A percentile compares a stretch with the other conserved stretches of the same genome.
Evolutionary conservation across 2,113 vertebrate genomes (phyloP).

Genomic region (Haemorhous mexicanus): DNA sequence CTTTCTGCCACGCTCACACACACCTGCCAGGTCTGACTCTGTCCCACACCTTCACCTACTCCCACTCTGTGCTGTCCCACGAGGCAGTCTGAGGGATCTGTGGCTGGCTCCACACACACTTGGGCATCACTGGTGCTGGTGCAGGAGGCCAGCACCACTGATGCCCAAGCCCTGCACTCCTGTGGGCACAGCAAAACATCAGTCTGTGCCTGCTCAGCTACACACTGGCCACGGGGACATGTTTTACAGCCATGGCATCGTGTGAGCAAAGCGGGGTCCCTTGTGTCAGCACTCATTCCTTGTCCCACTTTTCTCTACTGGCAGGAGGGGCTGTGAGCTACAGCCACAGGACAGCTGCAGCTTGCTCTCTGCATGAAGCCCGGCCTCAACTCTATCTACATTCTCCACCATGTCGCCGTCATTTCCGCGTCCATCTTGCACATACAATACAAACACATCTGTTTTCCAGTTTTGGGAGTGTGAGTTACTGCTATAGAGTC

Average conservation of each 20-base stretch:
- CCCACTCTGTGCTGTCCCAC: rapidly evolving
- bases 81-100: rapidly evolving
- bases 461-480: not conserved
- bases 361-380: not conserved
- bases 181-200: not conserved
- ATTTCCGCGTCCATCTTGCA: not conserved
- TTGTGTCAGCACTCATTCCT: not conserved
- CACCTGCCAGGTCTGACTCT: not conserved
- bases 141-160: not conserved
- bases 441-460: no score
- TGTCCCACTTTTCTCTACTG: rapidly evolving
- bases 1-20: not conserved
- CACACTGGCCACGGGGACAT: rapidly evolving
- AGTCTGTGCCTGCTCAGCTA: not conserved
- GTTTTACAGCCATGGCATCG: rapidly evolving
- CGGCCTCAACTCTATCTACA: not conserved
- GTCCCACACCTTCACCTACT: not conserved
- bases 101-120: rapidly evolving
- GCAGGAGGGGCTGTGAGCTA: not conserved
- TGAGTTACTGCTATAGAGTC: not conserved
- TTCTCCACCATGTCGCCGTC: not conserved
- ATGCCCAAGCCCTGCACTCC: not conserved
- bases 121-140: no score
- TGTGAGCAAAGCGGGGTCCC: rapidly evolving
- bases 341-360: not conserved